Evolutionary conservation across 2,888 invertebrate species (phyloP).

Genomic region (Pharmacophagus antenor): DNA sequence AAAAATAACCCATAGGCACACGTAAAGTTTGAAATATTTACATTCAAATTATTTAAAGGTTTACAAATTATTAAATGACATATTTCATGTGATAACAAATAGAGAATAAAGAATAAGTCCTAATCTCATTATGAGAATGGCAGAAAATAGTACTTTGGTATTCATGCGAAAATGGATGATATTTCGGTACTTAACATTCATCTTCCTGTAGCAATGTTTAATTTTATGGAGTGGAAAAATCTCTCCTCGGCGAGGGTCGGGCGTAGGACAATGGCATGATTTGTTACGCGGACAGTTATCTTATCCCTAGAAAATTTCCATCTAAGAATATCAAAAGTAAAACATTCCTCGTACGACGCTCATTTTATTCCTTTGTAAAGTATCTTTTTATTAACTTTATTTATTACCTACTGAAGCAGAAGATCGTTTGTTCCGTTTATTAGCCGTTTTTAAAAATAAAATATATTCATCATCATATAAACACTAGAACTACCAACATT

Average conservation of each 20-base stretch:
- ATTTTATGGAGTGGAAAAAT: slow-evolving; percentile 74
- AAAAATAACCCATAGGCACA: no score
- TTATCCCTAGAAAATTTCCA: slow-evolving; percentile 50
- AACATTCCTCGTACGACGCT: slow-evolving; percentile 42
- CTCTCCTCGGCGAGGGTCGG: slow-evolving; percentile 46
- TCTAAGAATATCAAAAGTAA: slow-evolving; percentile 42
- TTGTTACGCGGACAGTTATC: slow-evolving; percentile 61
- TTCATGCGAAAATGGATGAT: slow-evolving; percentile 32
- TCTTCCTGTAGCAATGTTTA: slow-evolving; percentile 61
- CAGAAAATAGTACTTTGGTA: slow-evolving; percentile 19
- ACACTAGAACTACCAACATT: no score
- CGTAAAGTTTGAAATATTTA: no score
- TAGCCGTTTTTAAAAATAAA: background rate
- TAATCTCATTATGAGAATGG: no score
- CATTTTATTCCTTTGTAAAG: slow-evolving; percentile 38
- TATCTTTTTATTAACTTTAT: slow-evolving; percentile 53
- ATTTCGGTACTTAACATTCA: slow-evolving; percentile 40
- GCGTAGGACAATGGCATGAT: slow-evolving; percentile 66
- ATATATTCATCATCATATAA: no score
- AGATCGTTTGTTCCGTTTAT: slow-evolving; percentile 34
- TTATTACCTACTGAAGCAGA: slow-evolving; percentile 41
- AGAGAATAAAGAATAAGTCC: background rate
- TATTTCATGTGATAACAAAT: background rate
- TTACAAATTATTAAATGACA: no score
- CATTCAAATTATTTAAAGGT: no score